Conservation (phyloP, 1,140 invertebrate genomes). For the Scaptomyza graminum region DNA sequence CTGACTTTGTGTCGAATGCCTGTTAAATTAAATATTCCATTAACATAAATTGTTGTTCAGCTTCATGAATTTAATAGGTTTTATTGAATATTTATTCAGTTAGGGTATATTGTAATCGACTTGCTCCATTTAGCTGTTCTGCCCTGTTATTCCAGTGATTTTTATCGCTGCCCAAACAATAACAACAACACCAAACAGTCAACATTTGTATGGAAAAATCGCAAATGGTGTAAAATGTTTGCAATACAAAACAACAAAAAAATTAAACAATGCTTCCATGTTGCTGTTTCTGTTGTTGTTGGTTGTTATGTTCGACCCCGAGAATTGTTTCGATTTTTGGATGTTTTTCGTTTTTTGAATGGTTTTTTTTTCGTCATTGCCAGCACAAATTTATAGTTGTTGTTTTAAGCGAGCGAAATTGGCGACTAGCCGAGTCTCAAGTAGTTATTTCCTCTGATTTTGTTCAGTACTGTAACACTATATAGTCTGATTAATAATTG, state of each 20-base stretch:
- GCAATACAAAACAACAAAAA: constrained; percentile 74
- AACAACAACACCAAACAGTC: constrained; percentile 29
- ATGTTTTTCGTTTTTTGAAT: background rate
- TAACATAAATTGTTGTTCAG: background rate
- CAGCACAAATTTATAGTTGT: constrained; percentile 54
- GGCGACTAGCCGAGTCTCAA: constrained; percentile 46
- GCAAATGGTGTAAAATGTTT: constrained; percentile 77
- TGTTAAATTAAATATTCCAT: too few species aligned
- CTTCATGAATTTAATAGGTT: too few species aligned
- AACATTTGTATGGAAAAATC: constrained; percentile 64
- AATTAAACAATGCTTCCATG: constrained; percentile 64
- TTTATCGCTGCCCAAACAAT: constrained; percentile 57
- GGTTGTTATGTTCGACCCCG: constrained; percentile 32
- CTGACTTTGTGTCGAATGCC: too few species aligned
- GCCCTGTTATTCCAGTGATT: constrained; percentile 60
- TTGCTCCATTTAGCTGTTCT: constrained; percentile 3
- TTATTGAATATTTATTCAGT: background rate
- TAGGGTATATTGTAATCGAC: constrained; percentile 5
- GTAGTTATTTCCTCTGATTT: constrained; percentile 56
- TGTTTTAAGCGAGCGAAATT: constrained; percentile 22
- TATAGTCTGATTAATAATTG: constrained; percentile 66
- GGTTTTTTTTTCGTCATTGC: constrained; percentile 54
- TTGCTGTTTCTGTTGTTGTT: constrained; percentile 25
- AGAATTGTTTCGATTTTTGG: constrained; percentile 43
- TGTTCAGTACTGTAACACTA: constrained; percentile 22